Evolutionary conservation across 2,797 vertebrate species (phyloP), one percentile per base, ranked within the genome.

Genomic region (Cynodonichthys magdalenae): DNA sequence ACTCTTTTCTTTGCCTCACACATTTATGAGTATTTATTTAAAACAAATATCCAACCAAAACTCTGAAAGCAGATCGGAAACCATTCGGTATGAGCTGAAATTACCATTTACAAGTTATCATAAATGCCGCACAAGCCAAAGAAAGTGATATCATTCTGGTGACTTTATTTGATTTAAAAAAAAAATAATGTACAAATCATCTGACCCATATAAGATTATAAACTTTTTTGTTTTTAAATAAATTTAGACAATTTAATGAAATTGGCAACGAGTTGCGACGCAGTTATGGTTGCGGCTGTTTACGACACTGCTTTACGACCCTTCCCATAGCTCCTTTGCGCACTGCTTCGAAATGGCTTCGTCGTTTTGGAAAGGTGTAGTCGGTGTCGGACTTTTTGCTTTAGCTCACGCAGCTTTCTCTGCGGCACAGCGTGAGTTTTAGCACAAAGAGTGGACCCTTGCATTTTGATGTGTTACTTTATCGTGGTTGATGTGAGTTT

Each of bases 401-500:
- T 84, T 98, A 88, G 96, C 96, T 45, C 96, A 98, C 46, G 95
- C 97, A n/a, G 96, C 96, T 59, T 98, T 98, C 81, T 98, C 96
- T 10, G 96, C 96, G 34, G 97, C 96, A 67, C 97, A 98, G 79
- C 96, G 96, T 99, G 80, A 97, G 97, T 96, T 20, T 58, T 0
- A 3, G 11, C 0, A 0, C 6, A 0, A 5, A 28, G 8, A 10
- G 2, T 2, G 11, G 17, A n/a, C 17, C 9, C 14, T 19, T 18
- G 4, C 12, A 0, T 45, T 0, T 49, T 7, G 0, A 0, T 12
- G 1, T 52, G 0, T 15, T 0, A 8, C 0, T 47, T 1, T 36
- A 1, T 8, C 0, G 14, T 4, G 3, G 12, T 2, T 0, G 11
- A 12, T 19, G 6, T 15, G 15, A 1, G 34, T 5, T 53, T 36